Evolutionary conservation across 1,140 invertebrate species (phyloP).

Genomic region (Drosophila sturtevanti): DNA sequence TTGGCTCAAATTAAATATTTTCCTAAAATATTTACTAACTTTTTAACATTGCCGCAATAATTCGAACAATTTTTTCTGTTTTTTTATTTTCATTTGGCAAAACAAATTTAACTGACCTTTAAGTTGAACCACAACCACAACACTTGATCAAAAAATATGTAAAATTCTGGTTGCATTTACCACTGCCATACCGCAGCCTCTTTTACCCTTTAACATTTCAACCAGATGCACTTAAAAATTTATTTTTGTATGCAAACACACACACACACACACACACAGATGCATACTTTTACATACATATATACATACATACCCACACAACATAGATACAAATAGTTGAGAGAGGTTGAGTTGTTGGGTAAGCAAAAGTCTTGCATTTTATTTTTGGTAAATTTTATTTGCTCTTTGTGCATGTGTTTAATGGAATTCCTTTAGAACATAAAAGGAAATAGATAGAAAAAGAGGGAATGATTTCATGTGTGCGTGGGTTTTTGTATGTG

Average conservation of each 20-base stretch:
- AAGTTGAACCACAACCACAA: conserved; percentile 15
- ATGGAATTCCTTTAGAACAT: conserved; percentile 17
- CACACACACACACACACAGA: conserved; percentile 4
- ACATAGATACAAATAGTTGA: background rate
- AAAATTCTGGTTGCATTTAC: background rate
- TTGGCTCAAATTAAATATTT: no score
- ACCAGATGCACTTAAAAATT: conserved; percentile 69
- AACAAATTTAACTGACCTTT: conserved; percentile 11
- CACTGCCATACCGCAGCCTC: background rate
- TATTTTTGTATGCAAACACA: conserved; percentile 44
- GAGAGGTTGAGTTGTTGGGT: background rate
- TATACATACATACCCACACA: conserved; percentile 8
- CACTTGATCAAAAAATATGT: conserved; percentile 12
- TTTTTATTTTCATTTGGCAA: conserved; percentile 4
- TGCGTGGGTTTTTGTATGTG: background rate
- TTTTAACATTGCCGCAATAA: background rate
- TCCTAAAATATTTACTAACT: background rate
- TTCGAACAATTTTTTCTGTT: background rate
- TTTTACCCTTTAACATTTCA: conserved; percentile 57
- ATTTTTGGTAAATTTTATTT: conserved; percentile 14
- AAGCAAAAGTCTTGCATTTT: conserved; percentile 10
- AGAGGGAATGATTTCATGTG: background rate
- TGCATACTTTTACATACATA: conserved; percentile 24
- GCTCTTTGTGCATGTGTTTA: conserved; percentile 20
- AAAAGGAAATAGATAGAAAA: conserved; percentile 8